phyloP scores from a whole-genome alignment of 2,113 vertebrate species.

The Lophochroa leadbeateri region DNA sequence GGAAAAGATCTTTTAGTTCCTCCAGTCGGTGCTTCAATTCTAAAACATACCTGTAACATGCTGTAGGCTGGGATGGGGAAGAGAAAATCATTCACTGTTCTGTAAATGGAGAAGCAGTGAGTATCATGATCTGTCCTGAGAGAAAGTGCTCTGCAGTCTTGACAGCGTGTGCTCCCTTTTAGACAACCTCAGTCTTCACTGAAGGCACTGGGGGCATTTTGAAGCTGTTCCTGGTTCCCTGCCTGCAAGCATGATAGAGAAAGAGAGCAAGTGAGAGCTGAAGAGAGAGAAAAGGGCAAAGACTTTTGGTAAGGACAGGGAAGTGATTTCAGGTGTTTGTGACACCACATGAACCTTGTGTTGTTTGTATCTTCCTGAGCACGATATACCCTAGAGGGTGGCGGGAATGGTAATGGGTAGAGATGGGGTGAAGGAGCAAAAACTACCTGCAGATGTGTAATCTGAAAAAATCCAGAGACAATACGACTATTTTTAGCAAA shows the following conservation, averaged over 20 bases:
- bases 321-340: conserved; percentile 26
- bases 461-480: conserved; percentile 55
- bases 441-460: conserved; percentile 65
- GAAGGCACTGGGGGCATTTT: background rate
- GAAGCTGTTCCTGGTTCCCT: background rate
- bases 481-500: conserved; percentile 73
- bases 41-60: background rate
- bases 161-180: background rate
- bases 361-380: conserved; percentile 20
- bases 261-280: background rate
- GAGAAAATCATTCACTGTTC: background rate
- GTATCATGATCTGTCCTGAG: background rate
- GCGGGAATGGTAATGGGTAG: background rate
- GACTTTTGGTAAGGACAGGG: background rate
- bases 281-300: background rate
- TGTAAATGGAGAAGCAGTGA: background rate
- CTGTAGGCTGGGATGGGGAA: background rate
- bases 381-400: background rate
- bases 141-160: background rate
- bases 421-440: background rate
- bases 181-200: background rate
- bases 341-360: background rate
- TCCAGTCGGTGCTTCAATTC: background rate
- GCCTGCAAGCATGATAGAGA: background rate
- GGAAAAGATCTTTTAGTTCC: background rate